These are phyloP conservation scores for Andricus grossulariae DNA, from an alignment of 1,140 invertebrate species.

Conservation along the genomic window DNA sequence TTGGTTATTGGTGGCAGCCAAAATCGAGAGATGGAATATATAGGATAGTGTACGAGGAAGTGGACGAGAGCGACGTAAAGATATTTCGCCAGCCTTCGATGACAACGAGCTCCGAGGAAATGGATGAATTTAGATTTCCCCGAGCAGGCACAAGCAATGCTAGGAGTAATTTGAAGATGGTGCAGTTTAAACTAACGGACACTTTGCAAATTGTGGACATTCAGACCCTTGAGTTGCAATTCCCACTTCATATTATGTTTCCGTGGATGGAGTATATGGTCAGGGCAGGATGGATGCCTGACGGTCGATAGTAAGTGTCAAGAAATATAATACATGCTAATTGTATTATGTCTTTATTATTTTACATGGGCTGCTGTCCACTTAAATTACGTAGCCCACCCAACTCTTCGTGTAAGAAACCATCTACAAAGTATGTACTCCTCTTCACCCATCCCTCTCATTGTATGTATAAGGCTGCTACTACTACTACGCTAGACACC, in stretches of 20 bases:
- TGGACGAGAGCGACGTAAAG: conserved; percentile 96
- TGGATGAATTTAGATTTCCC: conserved; percentile 95
- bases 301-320: conserved; percentile 86
- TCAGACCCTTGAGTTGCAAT: conserved; percentile 83
- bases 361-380: too few species aligned
- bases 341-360: too few species aligned
- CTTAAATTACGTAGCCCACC: too few species aligned
- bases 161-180: conserved; percentile 90
- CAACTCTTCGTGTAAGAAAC: too few species aligned
- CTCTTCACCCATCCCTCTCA: too few species aligned
- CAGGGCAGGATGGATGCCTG: conserved; percentile 93
- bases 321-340: too few species aligned
- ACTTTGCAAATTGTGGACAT: conserved; percentile 81
- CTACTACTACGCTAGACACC: too few species aligned
- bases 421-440: too few species aligned
- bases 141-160: conserved; percentile 93
- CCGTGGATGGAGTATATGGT: conserved; percentile 96
- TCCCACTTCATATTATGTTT: conserved; percentile 86
- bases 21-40: conserved; percentile 84
- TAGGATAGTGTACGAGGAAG: conserved; percentile 96
- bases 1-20: conserved; percentile 98
- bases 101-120: conserved; percentile 84
- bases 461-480: too few species aligned
- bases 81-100: conserved; percentile 92
- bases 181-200: conserved; percentile 87